Evolutionary conservation across 30 jellyfish, hydroid and myxozoan species (phyloP), one percentile per base, ranked within the genome.

Genomic region (Hydractinia symbiolongicarpus): DNA sequence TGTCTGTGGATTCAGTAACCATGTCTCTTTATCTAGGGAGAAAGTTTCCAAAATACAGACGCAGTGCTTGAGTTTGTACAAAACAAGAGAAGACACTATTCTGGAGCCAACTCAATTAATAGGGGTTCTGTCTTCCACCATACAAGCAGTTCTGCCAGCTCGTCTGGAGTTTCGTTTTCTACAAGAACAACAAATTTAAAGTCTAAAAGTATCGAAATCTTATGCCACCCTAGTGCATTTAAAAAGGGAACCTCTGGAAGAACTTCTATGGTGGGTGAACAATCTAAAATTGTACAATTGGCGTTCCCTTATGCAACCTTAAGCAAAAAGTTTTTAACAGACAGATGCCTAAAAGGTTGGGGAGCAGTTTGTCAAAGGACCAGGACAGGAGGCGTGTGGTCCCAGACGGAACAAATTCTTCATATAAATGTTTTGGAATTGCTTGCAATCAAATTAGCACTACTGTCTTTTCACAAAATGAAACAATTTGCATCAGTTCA

Each of bases 261-360:
- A 72, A 19, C 81, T 0, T 5, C 16, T 72, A 58, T 72, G 81
- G 81, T 68, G 78, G 51, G 70, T 72, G 7, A 10, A 72, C 72
- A 72, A 72, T 10, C 8, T 72, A 72, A 10, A 7, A 21, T 21
- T 72, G 14, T 8, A 72, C 57, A 72, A 72, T 72, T 0, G 81
- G 16, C 70, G 81, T 72, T 72, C 81, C 8, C 62, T 72, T 9
- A 53, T 72, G 62, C 62, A 72, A 51, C 62, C 10, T 30, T 70
- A 16, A 15, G 15, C 78, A 16, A 73, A 20, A 68, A 15, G n/a
- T 10, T 11, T 30, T 0, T 11, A 11, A 11, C 78, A 68, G 51
- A 68, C 78, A 68, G 81, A 72, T 72, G 74, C 72, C 10, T 5
- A 1, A 10, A 30, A 72, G 81, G 81, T 51, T 72, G 81, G 72